Evolutionary conservation across 2,888 invertebrate species (phyloP), one percentile per base, ranked within the genome.

Genomic region (Beris chalybata): DNA sequence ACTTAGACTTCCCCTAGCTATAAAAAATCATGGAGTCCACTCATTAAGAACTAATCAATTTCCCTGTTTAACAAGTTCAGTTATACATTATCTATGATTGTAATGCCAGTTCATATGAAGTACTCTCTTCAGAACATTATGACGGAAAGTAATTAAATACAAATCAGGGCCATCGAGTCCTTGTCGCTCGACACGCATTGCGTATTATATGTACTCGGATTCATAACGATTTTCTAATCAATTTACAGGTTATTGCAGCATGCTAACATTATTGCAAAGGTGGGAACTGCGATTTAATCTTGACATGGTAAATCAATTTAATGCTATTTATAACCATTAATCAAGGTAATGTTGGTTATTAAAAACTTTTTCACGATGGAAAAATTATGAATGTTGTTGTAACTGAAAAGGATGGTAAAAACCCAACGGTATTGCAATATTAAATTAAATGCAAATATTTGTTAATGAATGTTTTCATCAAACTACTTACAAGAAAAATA

Each of bases 21-120:
- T 22, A 38, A 38, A 38, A 38, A 9, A 5, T 38, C 38, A 38
- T 7, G 9, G 38, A 7, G 9, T 59, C 11, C 15, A 32, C 32
- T 38, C 32, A 31, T 31, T 50, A 48, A 31, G 50, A 59, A 13
- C 38, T 22, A 61, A 61, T 50, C 50, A 61, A 61, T 50, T 50
- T 52, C 61, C 38, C 32, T 50, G 15, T 38, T 61, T 61, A 61
- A 61, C 61, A 50, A 52, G 61, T 38, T 61, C 61, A 61, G 52
- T 61, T 61, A 61, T 61, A 43, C 52, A 43, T 50, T 61, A 61
- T 61, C 61, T 52, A 38, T n/a, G 61, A 50, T 61, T 61, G 38
- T 61, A 61, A 52, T 50, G 9, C 9, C 5, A 50, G 52, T 50
- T 50, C 52, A 13, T 13, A 31, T 38, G 9, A 38, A 56, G 44